phyloP scores from a whole-genome alignment of 2,113 vertebrate species.

The Limanda limanda region DNA sequence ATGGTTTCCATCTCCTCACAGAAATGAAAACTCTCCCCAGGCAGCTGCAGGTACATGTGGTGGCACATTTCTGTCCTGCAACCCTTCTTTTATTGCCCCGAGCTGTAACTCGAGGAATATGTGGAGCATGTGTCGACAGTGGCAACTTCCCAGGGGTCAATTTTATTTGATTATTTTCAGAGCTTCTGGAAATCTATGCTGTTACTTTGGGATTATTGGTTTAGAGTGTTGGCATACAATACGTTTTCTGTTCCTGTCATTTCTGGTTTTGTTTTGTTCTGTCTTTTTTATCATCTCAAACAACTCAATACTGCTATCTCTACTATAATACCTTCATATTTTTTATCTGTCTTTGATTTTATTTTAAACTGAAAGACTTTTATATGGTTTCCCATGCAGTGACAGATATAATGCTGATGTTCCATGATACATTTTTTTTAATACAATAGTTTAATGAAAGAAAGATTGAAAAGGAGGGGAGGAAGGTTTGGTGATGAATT shows the following conservation, averaged over 20 bases:
- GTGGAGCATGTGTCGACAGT: slow-evolving; percentile 43
- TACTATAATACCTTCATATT: too few relatives aligned
- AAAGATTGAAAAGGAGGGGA: background rate
- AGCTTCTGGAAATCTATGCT: background rate
- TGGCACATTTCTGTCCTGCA: slow-evolving; percentile 55
- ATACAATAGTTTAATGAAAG: background rate
- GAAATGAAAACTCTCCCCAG: slow-evolving; percentile 39
- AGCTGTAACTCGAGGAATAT: slow-evolving; percentile 62
- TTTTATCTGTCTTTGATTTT: background rate
- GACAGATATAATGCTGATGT: background rate
- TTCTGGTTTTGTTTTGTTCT: slow-evolving; percentile 2
- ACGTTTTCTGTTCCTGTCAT: background rate
- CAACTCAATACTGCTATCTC: too few relatives aligned
- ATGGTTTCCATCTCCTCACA: too few relatives aligned
- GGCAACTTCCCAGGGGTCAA: slow-evolving; percentile 15
- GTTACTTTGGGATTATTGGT: background rate
- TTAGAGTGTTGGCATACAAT: background rate
- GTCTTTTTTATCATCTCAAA: background rate
- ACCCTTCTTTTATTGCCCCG: slow-evolving; percentile 59
- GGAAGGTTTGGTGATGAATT: background rate
- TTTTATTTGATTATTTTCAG: background rate
- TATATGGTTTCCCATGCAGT: background rate
- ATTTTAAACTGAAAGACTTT: background rate
- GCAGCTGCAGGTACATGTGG: slow-evolving; percentile 67
- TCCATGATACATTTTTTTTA: background rate